These are phyloP conservation scores for Odobenus rosmarus DNA, from an alignment of 2,113 vertebrate species.

Conservation along the genomic window DNA sequence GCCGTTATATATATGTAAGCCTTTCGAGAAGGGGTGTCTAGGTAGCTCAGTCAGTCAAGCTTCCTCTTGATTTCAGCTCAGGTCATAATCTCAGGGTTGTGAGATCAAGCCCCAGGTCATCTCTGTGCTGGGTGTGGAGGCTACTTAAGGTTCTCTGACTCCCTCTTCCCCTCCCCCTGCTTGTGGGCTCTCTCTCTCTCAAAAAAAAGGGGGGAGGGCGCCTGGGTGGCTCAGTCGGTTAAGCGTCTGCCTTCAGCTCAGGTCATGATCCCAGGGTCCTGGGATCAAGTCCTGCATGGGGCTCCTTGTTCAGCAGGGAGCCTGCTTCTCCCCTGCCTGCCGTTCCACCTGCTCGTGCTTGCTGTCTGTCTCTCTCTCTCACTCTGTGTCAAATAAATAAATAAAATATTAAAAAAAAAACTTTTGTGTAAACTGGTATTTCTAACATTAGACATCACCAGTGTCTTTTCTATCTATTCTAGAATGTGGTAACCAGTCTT, in stretches of 20 bases:
- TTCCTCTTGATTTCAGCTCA: neutral
- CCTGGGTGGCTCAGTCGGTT: too few species aligned
- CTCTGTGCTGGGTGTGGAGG: neutral
- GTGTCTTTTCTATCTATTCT: constrained; percentile 29
- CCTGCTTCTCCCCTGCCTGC: too few species aligned
- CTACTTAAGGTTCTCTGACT: neutral
- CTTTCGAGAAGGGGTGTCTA: neutral
- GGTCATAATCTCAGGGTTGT: neutral
- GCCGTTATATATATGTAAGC: too few species aligned
- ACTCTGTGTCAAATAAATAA: too few species aligned
- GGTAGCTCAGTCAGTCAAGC: neutral
- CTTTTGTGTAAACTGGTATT: neutral
- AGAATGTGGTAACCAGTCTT: neutral
- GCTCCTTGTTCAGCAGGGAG: too few species aligned
- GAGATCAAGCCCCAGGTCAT: neutral
- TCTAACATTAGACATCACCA: neutral
- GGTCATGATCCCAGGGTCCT: too few species aligned
- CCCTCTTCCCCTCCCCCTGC: neutral
- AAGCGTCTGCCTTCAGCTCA: too few species aligned
- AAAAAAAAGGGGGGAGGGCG: too few species aligned
- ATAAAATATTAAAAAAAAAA: neutral
- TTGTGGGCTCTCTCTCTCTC: neutral
- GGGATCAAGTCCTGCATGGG: too few species aligned
- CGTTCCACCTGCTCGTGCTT: too few species aligned
- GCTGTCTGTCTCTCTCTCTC: too few species aligned